Base-by-base conservation (phyloP, 92 coral and sea anemone species). In the Epizoanthus stellaris region DNA sequence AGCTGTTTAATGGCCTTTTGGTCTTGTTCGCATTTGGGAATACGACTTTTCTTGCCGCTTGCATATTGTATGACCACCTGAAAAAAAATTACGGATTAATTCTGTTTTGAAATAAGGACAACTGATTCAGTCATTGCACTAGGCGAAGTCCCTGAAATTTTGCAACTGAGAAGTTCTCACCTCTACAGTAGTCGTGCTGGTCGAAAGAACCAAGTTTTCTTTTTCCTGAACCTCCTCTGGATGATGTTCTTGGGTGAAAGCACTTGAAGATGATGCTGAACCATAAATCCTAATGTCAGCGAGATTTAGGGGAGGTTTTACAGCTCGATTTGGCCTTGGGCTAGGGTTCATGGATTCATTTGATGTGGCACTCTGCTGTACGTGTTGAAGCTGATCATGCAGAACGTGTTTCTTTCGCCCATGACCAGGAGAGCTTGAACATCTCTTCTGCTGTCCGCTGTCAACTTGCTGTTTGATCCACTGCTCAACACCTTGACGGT, bases 21-120 rank as follows among this genome's bases (percentile, higher is more conserved):
- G 65, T 76, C 81, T 12, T 53, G 40, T 16, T 52, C 81, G 66
- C 60, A 36, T 53, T 76, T 76, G 21, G 81, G 65, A 76, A 47
- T 47, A 7, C 81, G 64, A 9, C 15, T 53, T 25, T 34, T 66
- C n/a, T 12, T 38, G 30, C 81, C 81, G 13, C 65, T 53, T 25
- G 64, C 38, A 76, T 76, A 76, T 3, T 76, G 56, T 20, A 76
- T 13, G 39, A 38, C 34, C 43, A 76, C 81, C 81, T 76, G 6
- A 45, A 13, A 45, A 4, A 45, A 45, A 45, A 45, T 45, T 45
- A 45, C 52, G 52, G 1, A 45, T 30, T 30, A 30, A 30, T 45
- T 45, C 36, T 25, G 43, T 45, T 45, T 5, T 45, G 8, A 45
- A 45, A 45, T 9, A 45, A 45, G 52, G 52, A 45, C 1, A 30